These are phyloP conservation scores for Botia almorhae DNA, from an alignment of 2,797 vertebrate species.

Conservation along the genomic window DNA sequence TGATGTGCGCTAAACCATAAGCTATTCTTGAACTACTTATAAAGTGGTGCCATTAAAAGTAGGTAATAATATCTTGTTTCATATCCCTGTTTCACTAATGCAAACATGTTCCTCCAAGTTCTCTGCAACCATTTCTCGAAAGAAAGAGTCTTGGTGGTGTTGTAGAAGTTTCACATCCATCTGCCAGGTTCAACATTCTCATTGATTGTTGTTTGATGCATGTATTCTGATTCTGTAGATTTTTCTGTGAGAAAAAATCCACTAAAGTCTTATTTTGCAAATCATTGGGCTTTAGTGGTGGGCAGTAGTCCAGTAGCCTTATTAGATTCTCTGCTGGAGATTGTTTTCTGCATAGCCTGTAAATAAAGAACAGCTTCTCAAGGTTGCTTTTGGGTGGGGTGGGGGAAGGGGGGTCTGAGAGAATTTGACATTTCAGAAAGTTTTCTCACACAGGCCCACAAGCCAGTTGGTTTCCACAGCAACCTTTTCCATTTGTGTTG, in stretches of 20 bases:
- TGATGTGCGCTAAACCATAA: not conserved
- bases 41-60: too few species aligned
- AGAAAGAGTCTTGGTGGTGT: not conserved
- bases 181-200: not conserved
- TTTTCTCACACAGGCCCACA: constrained; percentile 62
- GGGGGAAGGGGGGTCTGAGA: constrained; percentile 7
- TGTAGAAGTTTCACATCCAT: not conserved
- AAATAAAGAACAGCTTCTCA: constrained; percentile 31
- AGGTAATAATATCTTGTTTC: not conserved
- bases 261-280: not conserved
- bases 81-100: constrained; percentile 10
- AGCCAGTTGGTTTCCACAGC: constrained; percentile 65
- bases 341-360: constrained; percentile 9
- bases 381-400: constrained; percentile 15
- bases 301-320: constrained; percentile 26
- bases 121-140: not conserved
- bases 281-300: constrained; percentile 12
- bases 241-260: not conserved
- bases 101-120: not conserved
- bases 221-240: constrained; percentile 14
- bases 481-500: constrained; percentile 55
- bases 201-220: not conserved
- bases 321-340: constrained; percentile 20
- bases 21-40: not conserved
- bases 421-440: constrained; percentile 64